Base-by-base conservation (phyloP, 2,797 vertebrate species). In the Labroides dimidiatus region DNA sequence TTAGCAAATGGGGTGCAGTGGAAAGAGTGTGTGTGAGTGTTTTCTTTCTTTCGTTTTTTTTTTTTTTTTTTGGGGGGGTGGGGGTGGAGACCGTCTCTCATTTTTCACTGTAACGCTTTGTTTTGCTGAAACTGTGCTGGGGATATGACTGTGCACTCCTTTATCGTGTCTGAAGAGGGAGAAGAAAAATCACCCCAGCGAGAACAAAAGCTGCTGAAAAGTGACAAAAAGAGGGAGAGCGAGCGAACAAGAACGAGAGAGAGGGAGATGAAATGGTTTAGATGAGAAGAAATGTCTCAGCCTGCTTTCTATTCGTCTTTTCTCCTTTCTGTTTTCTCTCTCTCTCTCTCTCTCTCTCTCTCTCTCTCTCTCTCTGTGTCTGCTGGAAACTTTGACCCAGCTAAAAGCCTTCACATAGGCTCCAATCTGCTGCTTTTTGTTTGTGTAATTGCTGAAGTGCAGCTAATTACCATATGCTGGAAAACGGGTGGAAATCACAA, bases 131-230 rank as follows among this genome's bases (percentile, higher is more conserved):
- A 63, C 83, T 48, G 72, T 69, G 67, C 51, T 15, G 53, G 69
- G 79, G 79, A 84, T 84, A 71, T 81, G 65, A 82, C 75, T 71
- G 61, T 72, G 72, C 74, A 83, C 67, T 84, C 57, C 76, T 83
- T 87, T 85, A 78, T 84, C 56, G 30, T 49, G 43, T 72, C 69
- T 75, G 77, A 82, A 72, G 63, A 75, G 71, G 64, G 64, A 78
- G 76, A 73, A 81, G 67, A 86, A 80, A 77, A 77, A 85, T 80
- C 61, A 55, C 64, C 69, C 61, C 70, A n/a, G 43, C 0, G 27
- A 78, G 75, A 84, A 88, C 85, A 91, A 89, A 82, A 75, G 69
- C 68, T 83, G 78, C 76, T 82, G 80, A 72, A 86, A 75, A 85
- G 75, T 79, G 84, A 82, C 72, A 76, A 63, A 65, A 27, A 21